Evolutionary conservation across 2,888 invertebrate species (phyloP).

Genomic region (Xiphydria camelus): DNA sequence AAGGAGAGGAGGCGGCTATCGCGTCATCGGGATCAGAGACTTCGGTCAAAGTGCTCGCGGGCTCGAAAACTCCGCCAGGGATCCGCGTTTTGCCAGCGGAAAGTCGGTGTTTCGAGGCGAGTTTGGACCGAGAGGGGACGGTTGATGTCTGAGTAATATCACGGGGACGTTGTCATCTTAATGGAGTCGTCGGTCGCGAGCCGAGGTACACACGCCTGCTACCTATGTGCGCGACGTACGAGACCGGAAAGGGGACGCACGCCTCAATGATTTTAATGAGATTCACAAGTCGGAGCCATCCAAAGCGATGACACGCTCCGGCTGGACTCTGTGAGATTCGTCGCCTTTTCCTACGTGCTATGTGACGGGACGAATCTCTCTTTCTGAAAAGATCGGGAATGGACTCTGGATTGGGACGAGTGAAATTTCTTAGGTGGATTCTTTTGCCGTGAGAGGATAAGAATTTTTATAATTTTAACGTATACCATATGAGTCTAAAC

Average conservation of each 20-base stretch:
- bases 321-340: constrained; percentile 1
- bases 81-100: too few relatives aligned
- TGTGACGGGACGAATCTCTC: constrained; percentile 5
- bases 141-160: constrained; percentile 52
- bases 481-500: too few relatives aligned
- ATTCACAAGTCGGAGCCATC: constrained; percentile 45
- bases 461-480: too few relatives aligned
- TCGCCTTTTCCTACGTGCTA: too few relatives aligned
- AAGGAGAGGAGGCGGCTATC: neutral
- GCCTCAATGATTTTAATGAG: constrained; percentile 57
- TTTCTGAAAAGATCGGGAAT: constrained; percentile 7
- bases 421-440: constrained; percentile 16
- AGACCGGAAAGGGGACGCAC: constrained; percentile 45
- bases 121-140: constrained; percentile 13
- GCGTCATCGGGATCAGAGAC: neutral
- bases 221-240: constrained; percentile 33
- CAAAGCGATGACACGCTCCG: constrained; percentile 10
- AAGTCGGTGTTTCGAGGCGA: too few relatives aligned
- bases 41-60: constrained; percentile 13
- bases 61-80: neutral
- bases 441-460: constrained; percentile 13
- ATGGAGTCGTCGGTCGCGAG: constrained; percentile 48
- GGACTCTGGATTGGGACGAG: neutral
- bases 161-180: constrained; percentile 57
- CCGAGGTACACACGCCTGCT: too few relatives aligned